Evolutionary conservation across 2,113 vertebrate genomes (phyloP).

Genomic region (Sylvilagus bachmani): DNA sequence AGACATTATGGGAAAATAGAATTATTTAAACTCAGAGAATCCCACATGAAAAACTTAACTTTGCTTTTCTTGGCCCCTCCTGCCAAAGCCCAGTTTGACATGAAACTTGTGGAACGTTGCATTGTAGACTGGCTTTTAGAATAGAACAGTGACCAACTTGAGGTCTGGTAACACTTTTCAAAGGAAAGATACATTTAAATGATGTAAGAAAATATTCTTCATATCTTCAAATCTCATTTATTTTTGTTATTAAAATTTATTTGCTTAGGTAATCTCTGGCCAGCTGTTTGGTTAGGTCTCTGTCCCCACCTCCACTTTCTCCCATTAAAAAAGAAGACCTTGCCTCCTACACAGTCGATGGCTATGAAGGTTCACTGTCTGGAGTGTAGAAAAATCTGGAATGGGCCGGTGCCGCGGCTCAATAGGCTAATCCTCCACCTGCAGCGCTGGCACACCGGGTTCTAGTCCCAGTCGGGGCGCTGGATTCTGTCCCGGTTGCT

Average conservation of each 20-base stretch:
- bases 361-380: background rate
- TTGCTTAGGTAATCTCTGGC: background rate
- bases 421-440: too few species aligned
- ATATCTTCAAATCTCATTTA: background rate
- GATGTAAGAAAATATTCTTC: background rate
- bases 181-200: background rate
- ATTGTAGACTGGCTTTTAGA: background rate
- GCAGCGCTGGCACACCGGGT: too few species aligned
- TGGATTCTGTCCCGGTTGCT: too few species aligned
- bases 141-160: background rate
- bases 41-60: background rate
- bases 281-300: background rate
- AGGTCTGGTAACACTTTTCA: background rate
- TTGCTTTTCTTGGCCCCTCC: background rate
- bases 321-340: background rate
- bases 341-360: accelerated
- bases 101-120: background rate
- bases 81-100: background rate
- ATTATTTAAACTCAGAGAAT: conserved; percentile 2
- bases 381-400: background rate
- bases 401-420: too few species aligned
- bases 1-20: background rate
- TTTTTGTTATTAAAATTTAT: conserved; percentile 1
- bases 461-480: too few species aligned
- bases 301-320: background rate